Evolutionary conservation across 1,140 invertebrate genomes (phyloP), one percentile per base, ranked within the genome.

Genomic region (Pantala flavescens): DNA sequence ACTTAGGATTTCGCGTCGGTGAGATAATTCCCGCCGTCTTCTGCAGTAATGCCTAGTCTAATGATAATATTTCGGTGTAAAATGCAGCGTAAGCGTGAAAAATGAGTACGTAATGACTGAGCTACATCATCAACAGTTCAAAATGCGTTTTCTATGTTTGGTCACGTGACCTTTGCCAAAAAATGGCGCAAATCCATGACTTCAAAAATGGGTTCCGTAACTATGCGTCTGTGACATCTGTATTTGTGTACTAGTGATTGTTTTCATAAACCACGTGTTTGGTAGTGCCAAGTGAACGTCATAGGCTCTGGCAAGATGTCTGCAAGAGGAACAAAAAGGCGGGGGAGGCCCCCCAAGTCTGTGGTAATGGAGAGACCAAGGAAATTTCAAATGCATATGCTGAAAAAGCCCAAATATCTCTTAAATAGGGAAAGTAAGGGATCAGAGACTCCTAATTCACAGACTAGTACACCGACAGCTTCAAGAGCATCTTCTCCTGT

Each of bases 401-500:
- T 95, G 81, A 95, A 95, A 84, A 96, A 96, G 83, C 94, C 94
- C 11, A 95, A 94, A 87, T 96, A 95, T 84, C 86, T 94, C 79
- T 85, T 88, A 82, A 88, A 88, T 79, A 86, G 88, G 82, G 83
- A 81, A 71, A 87, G 86, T 80, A 87, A 87, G 79, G 90, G 87
- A 76, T 85, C 86, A 0, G 86, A 89, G 79, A 90, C 89, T 19
- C 80, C 87, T 16, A 84, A 81, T 72, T 87, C 86, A 5, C 84
- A 91, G 78, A 85, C 88, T 23, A 91, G 90, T 79, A 93, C 93
- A 12, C 92, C 93, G 12, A 90, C 88, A 14, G 87, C 88, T 7
- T 93, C 91, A 5, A 84, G 92, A 81, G 88, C 88, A 43, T 89
- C 88, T 43, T 91, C 91, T 11, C 91, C 92, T 3, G 88, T 89